Evolutionary conservation across 2,797 vertebrate species (phyloP).

Genomic region (Gallinago stenura): DNA sequence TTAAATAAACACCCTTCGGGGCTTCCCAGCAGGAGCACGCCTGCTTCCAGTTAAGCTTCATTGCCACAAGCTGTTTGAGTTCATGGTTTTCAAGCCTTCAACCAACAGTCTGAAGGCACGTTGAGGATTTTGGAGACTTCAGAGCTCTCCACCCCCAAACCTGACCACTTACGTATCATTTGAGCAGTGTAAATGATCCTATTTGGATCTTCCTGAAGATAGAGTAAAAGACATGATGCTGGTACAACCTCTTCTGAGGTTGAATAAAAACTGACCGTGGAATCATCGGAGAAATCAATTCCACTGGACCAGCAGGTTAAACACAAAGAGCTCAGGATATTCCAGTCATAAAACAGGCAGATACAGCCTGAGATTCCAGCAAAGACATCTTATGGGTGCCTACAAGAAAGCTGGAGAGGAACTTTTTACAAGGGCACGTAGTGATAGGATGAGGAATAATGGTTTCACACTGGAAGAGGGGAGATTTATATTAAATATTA

Average conservation of each 20-base stretch:
- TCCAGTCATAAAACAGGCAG: background rate
- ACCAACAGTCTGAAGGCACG: background rate
- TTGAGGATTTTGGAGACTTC: background rate
- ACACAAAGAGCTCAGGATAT: background rate
- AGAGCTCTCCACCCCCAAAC: background rate
- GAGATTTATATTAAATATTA: background rate
- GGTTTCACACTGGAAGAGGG: background rate
- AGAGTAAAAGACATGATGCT: background rate
- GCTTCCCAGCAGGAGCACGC: background rate
- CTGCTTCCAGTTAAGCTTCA: background rate
- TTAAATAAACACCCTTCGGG: slow-evolving; percentile 9
- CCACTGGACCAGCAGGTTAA: background rate
- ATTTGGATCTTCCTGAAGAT: background rate
- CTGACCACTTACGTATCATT: background rate
- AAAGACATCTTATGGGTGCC: background rate
- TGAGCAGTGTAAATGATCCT: background rate
- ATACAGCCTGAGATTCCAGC: background rate
- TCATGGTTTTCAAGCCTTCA: background rate
- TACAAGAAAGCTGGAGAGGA: background rate
- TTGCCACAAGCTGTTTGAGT: background rate
- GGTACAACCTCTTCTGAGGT: background rate
- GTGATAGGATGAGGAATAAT: background rate
- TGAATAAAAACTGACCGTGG: background rate
- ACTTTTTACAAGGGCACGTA: background rate
- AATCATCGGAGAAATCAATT: background rate